Evolutionary conservation across 2,888 invertebrate species (phyloP).

Genomic region (Melinaea marsaeus): DNA sequence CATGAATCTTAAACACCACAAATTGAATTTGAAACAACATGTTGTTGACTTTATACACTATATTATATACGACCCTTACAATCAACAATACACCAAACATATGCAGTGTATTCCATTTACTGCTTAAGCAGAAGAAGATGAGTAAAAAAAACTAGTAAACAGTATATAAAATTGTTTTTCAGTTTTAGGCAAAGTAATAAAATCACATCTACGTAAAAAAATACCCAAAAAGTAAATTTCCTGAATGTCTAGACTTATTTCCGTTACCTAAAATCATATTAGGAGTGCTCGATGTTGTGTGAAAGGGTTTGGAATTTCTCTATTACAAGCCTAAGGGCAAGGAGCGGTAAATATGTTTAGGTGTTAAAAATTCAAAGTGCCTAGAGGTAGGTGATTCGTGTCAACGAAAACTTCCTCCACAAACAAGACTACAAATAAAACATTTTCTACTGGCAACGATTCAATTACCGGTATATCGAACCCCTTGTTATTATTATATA

Average conservation of each 20-base stretch:
- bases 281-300: slow-evolving; percentile 9
- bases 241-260: slow-evolving; percentile 67
- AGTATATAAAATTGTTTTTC: no score
- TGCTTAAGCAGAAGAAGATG: no score
- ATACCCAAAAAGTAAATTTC: slow-evolving; percentile 43
- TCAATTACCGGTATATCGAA: slow-evolving; percentile 36
- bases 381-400: slow-evolving; percentile 34
- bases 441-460: slow-evolving; percentile 31
- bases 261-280: slow-evolving; percentile 48
- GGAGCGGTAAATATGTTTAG: slow-evolving; percentile 20
- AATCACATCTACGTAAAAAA: no score
- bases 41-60: no score
- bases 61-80: no score
- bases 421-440: slow-evolving; percentile 38
- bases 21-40: no score
- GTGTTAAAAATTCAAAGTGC: slow-evolving; percentile 40
- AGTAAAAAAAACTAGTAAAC: no score
- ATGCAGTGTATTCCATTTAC: no score
- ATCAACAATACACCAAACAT: no score
- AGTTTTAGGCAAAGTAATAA: no score
- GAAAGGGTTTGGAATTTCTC: slow-evolving; percentile 12
- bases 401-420: slow-evolving; percentile 41
- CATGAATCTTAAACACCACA: no score
- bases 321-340: slow-evolving; percentile 14
- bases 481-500: background rate